Evolutionary conservation across 2,888 invertebrate species (phyloP).

Genomic region (Melitaea athalia): DNA sequence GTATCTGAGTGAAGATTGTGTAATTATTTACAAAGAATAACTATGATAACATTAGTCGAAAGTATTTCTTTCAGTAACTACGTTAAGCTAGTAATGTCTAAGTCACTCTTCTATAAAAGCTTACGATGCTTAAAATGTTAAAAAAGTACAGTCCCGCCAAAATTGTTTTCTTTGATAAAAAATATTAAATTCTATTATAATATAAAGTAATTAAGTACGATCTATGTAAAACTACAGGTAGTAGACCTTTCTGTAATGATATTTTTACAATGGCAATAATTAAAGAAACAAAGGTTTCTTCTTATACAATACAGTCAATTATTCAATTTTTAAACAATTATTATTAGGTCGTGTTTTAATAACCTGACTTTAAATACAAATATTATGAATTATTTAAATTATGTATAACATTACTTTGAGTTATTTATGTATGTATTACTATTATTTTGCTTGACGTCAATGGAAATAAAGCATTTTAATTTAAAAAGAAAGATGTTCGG

Average conservation of each 20-base stretch:
- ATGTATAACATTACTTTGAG: not conserved
- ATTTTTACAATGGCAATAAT: conserved; percentile 50
- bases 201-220: conserved; percentile 13
- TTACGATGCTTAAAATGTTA: conserved; percentile 22
- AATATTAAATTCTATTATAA: conserved; percentile 7
- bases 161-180: conserved; percentile 17
- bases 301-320: conserved; percentile 54
- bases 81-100: conserved; percentile 23
- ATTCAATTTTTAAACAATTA: conserved; percentile 38
- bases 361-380: conserved; percentile 8
- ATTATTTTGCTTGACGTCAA: not conserved
- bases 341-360: conserved; percentile 19
- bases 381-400: conserved; percentile 7
- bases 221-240: not conserved
- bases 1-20: conserved; percentile 12
- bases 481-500: not conserved
- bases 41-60: not conserved
- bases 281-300: conserved; percentile 48
- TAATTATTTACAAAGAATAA: not conserved
- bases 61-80: conserved; percentile 11
- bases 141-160: conserved; percentile 24
- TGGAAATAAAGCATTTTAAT: not conserved
- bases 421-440: not conserved
- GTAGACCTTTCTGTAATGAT: conserved; percentile 24
- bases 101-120: conserved; percentile 22